phyloP scores from a whole-genome alignment of 1,140 invertebrate species.

The Drosophila sp. region DNA sequence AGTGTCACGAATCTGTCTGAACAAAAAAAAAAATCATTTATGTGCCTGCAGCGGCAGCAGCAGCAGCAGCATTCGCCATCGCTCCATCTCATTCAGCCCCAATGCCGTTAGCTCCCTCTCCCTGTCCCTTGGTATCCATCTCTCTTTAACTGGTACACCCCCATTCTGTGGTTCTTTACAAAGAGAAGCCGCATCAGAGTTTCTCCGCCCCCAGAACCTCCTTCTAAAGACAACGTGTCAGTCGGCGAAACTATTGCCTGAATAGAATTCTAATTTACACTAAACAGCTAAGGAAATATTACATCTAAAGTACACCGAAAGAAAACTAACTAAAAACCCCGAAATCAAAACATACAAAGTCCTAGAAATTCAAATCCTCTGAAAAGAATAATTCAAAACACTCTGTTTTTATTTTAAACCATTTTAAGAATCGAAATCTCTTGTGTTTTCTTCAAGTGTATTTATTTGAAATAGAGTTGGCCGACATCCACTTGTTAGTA shows the following conservation, averaged over 20 bases:
- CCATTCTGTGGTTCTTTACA: constrained; percentile 38
- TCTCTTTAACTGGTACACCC: constrained; percentile 26
- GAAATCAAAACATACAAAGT: neutral
- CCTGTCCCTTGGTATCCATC: constrained; percentile 10
- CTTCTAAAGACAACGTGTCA: constrained; percentile 49
- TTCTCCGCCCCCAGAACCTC: constrained; percentile 11
- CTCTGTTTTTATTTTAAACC: too few relatives aligned
- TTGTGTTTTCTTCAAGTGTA: neutral
- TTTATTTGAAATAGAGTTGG: neutral
- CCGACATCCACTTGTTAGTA: neutral
- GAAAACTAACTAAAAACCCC: neutral
- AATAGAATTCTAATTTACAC: constrained; percentile 72
- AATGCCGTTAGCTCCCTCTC: constrained; percentile 13
- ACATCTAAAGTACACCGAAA: neutral
- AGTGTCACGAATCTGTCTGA: constrained; percentile 79
- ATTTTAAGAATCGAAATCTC: neutral
- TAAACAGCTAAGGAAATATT: constrained; percentile 36
- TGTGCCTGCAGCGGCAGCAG: constrained; percentile 70
- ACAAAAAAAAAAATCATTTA: constrained; percentile 66
- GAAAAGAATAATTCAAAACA: neutral
- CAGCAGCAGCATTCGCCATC: constrained; percentile 55
- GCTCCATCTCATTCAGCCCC: constrained; percentile 4
- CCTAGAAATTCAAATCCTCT: neutral
- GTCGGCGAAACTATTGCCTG: constrained; percentile 43
- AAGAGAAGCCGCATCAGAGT: constrained; percentile 70